These are phyloP conservation scores for Drosophila emarginata DNA, from an alignment of 2,888 invertebrate genomes.

Conservation along the genomic window DNA sequence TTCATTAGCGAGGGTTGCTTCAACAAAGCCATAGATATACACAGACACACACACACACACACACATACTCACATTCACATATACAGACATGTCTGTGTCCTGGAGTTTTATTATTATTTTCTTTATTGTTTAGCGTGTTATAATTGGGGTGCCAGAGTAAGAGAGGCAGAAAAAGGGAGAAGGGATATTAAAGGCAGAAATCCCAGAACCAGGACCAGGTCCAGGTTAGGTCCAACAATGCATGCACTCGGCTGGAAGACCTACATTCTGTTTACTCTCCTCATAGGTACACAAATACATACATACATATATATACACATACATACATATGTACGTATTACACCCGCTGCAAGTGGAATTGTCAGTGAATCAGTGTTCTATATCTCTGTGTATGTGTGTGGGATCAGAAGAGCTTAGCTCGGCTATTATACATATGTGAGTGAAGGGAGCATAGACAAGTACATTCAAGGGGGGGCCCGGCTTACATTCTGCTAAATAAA, in stretches of 20 bases:
- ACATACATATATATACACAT: neutral
- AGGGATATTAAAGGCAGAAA: slow-evolving; percentile 6
- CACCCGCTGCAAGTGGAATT: slow-evolving; percentile 11
- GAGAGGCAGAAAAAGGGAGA: neutral
- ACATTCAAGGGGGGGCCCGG: slow-evolving; percentile 8
- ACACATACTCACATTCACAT: slow-evolving; percentile 6
- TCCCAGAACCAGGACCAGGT: slow-evolving; percentile 19
- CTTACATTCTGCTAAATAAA: neutral
- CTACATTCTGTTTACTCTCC: slow-evolving; percentile 54
- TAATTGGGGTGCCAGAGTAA: slow-evolving; percentile 63
- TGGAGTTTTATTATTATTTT: slow-evolving; percentile 76
- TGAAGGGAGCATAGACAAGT: slow-evolving; percentile 26
- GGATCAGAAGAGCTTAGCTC: slow-evolving; percentile 51
- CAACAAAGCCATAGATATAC: slow-evolving; percentile 58
- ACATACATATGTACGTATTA: neutral
- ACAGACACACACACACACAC: slow-evolving; percentile 10
- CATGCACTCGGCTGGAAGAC: slow-evolving; percentile 67
- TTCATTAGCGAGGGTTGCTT: slow-evolving; percentile 61
- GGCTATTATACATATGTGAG: slow-evolving; percentile 27
- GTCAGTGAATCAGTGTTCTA: neutral
- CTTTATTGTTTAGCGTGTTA: slow-evolving; percentile 73
- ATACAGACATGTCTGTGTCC: slow-evolving; percentile 31
- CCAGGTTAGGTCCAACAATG: slow-evolving; percentile 40
- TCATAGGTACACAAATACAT: slow-evolving; percentile 10
- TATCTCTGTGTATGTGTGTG: slow-evolving; percentile 18